Conservation (phyloP, 2,888 invertebrate species). For the Eristalis arbustorum region DNA sequence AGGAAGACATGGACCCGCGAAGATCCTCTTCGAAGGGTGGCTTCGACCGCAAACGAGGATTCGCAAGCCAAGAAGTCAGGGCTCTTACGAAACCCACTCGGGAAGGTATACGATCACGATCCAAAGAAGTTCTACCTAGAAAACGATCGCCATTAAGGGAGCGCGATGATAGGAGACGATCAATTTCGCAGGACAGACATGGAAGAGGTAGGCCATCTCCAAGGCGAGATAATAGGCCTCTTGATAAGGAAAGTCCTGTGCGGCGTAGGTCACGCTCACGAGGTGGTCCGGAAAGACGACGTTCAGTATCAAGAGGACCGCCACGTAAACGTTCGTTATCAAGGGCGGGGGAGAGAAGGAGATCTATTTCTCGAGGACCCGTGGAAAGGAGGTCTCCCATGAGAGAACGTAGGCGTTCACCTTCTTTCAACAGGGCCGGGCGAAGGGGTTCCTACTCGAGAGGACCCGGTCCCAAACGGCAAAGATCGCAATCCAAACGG, state of each 20-base stretch:
- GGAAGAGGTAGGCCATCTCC: conserved; percentile 9
- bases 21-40: conserved; percentile 29
- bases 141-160: conserved; percentile 8
- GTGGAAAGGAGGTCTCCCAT: conserved; percentile 29
- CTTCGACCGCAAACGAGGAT: conserved; percentile 6
- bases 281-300: conserved; percentile 72
- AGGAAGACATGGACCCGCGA: conserved; percentile 1
- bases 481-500: conserved; percentile 23
- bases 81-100: conserved; percentile 3
- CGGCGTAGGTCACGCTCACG: conserved; percentile 27
- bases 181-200: conserved; percentile 18
- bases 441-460: conserved; percentile 34
- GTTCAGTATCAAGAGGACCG: conserved; percentile 75
- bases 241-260: not conserved
- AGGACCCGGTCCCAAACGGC: conserved; percentile 1
- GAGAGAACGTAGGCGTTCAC: conserved; percentile 43
- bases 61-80: not conserved
- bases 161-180: conserved; percentile 17
- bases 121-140: conserved; percentile 6
- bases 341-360: conserved; percentile 17
- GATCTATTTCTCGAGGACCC: conserved; percentile 19
- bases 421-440: conserved; percentile 1
- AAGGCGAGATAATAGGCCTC: conserved; percentile 15
- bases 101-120: conserved; percentile 12
- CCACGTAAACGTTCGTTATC: conserved; percentile 52